These are phyloP conservation scores for Ditylenchus weischeri DNA, from an alignment of 2,888 invertebrate genomes.

Conservation along the genomic window DNA sequence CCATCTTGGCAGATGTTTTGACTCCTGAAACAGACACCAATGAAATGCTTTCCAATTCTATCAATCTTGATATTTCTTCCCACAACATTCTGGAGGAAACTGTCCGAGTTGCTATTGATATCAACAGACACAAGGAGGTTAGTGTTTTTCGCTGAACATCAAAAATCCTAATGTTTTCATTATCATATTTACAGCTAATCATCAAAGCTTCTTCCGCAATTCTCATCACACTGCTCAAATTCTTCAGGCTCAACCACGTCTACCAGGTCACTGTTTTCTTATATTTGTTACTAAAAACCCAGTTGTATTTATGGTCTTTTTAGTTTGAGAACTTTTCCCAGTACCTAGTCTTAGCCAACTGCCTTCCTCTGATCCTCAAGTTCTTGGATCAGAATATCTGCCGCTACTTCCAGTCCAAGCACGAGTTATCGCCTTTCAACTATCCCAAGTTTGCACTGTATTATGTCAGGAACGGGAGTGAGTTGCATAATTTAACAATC, in stretches of 20 bases:
- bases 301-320: neutral
- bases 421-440: conserved; percentile 63
- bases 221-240: conserved; percentile 84
- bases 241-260: conserved; percentile 92
- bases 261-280: conserved; percentile 97
- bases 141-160: neutral
- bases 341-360: conserved; percentile 95
- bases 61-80: conserved; percentile 46
- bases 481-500: conserved; percentile 10
- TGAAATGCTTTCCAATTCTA: conserved; percentile 56
- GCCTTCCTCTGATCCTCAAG: conserved; percentile 93
- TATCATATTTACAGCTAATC: conserved; percentile 73
- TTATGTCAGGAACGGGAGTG: conserved; percentile 50
- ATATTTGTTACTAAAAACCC: conserved; percentile 81
- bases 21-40: conserved; percentile 65
- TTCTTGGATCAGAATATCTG: conserved; percentile 97
- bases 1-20: conserved; percentile 93
- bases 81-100: conserved; percentile 50
- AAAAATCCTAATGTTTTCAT: neutral
- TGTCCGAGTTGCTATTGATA: conserved; percentile 78
- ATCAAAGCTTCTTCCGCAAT: conserved; percentile 91
- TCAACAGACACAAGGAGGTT: conserved; percentile 82
- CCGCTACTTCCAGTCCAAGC: conserved; percentile 88
- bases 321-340: conserved; percentile 94
- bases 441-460: conserved; percentile 52